These are phyloP conservation scores for Cynoglossus semilaevis DNA, from an alignment of 2,113 vertebrate species.

Conservation along the genomic window DNA sequence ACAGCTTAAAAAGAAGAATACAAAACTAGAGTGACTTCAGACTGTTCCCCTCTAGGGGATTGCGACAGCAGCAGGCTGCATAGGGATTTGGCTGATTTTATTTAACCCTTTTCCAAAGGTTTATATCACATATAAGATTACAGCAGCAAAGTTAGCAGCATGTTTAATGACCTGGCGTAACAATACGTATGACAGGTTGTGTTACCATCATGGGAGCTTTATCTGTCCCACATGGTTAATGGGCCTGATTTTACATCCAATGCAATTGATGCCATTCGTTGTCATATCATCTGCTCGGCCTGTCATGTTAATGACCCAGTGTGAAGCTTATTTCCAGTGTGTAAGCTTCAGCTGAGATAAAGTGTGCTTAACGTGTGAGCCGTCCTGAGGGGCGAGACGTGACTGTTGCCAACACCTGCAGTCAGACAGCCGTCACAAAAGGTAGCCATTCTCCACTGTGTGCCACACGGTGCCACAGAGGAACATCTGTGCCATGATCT, in stretches of 20 bases:
- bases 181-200: not conserved
- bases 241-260: not conserved
- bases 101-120: no score
- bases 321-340: conserved; percentile 9
- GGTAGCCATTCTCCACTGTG: conserved; percentile 30
- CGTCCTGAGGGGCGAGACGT: conserved; percentile 38
- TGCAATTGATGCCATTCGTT: conserved; percentile 20
- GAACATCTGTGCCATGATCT: conserved; percentile 69
- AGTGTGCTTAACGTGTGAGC: conserved; percentile 40
- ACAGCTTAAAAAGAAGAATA: no score
- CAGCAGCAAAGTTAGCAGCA: no score
- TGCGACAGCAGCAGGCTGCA: no score
- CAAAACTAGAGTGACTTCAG: no score
- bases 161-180: not conserved
- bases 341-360: conserved; percentile 36
- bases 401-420: conserved; percentile 44
- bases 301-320: conserved; percentile 30
- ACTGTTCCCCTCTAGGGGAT: no score
- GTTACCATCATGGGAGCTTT: not conserved
- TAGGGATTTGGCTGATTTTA: no score
- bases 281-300: conserved; percentile 26
- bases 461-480: conserved; percentile 37
- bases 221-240: not conserved
- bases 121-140: no score
- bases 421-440: conserved; percentile 44